Evolutionary conservation across 2,888 invertebrate species (phyloP).

Genomic region (Cordylochernes scorpioides): DNA sequence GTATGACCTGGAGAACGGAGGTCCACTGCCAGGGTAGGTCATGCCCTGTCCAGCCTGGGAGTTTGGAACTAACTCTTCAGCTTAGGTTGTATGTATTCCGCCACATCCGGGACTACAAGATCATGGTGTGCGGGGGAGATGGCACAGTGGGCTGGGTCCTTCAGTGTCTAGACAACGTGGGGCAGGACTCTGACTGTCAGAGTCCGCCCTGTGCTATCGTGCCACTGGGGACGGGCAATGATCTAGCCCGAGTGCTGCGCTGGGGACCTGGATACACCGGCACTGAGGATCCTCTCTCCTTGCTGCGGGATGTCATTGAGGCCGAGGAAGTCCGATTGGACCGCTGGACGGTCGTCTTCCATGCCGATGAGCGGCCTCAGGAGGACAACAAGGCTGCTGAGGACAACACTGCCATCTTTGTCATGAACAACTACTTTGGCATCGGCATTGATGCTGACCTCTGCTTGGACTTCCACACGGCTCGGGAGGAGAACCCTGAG

Average conservation of each 20-base stretch:
- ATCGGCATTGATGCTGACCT: slow-evolving; percentile 98
- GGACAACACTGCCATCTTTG: slow-evolving; percentile 61
- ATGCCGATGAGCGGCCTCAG: slow-evolving; percentile 36
- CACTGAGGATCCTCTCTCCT: slow-evolving; percentile 84
- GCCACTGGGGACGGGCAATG: slow-evolving; percentile 94
- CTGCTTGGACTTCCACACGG: slow-evolving; percentile 95
- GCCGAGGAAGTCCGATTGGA: slow-evolving; percentile 67
- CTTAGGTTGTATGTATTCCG: slow-evolving; percentile 80
- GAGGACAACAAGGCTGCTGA: slow-evolving; percentile 15
- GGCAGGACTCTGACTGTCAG: slow-evolving; percentile 94
- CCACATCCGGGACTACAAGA: slow-evolving; percentile 92
- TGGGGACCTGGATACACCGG: slow-evolving; percentile 99
- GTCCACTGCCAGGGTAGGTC: slow-evolving; percentile 83
- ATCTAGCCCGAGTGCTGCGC: slow-evolving; percentile 81
- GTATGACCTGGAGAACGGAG: slow-evolving; percentile 96
- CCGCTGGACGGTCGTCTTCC: slow-evolving; percentile 97
- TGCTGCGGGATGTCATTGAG: slow-evolving; percentile 90
- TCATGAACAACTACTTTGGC: slow-evolving; percentile 99
- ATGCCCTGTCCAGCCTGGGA: neutral
- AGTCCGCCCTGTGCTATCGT: slow-evolving; percentile 97
- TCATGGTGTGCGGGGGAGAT: slow-evolving; percentile 96
- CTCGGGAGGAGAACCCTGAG: slow-evolving; percentile 93
- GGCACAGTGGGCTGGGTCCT: slow-evolving; percentile 91
- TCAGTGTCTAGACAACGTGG: slow-evolving; percentile 97
- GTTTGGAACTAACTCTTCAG: neutral